Conservation (phyloP, 1,140 invertebrate species). For the Archegozetes longisetosus region DNA sequence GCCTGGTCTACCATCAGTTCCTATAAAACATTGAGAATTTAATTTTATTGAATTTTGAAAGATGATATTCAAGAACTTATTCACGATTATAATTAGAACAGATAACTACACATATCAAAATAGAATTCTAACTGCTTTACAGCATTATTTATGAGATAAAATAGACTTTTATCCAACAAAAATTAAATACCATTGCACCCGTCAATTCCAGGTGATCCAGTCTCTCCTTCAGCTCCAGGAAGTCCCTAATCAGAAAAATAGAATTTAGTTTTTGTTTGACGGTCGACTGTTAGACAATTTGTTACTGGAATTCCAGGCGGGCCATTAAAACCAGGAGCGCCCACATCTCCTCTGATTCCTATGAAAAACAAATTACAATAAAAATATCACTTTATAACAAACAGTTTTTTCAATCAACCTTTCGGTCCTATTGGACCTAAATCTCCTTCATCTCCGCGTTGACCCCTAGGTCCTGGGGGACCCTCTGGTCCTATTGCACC, state of each 20-base stretch:
- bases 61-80: too few relatives aligned
- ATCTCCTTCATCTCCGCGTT: not conserved
- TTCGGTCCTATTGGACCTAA: conserved; percentile 3
- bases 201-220: not conserved
- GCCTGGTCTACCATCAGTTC: conserved; percentile 3
- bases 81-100: too few relatives aligned
- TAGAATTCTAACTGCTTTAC: too few relatives aligned
- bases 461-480: not conserved
- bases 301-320: not conserved
- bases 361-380: not conserved
- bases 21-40: too few relatives aligned
- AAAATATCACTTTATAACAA: not conserved
- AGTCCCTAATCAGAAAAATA: not conserved
- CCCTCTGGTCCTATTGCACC: not conserved
- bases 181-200: conserved; percentile 1
- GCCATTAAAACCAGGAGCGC: not conserved
- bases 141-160: too few relatives aligned
- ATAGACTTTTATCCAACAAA: too few relatives aligned
- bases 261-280: not conserved
- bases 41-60: too few relatives aligned
- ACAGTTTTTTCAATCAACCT: not conserved
- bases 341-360: conserved; percentile 1
- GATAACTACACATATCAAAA: too few relatives aligned
- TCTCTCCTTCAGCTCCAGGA: not conserved
- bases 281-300: not conserved